Evolutionary conservation across 2,888 invertebrate genomes (phyloP).

Genomic region (Chrysolina americana): DNA sequence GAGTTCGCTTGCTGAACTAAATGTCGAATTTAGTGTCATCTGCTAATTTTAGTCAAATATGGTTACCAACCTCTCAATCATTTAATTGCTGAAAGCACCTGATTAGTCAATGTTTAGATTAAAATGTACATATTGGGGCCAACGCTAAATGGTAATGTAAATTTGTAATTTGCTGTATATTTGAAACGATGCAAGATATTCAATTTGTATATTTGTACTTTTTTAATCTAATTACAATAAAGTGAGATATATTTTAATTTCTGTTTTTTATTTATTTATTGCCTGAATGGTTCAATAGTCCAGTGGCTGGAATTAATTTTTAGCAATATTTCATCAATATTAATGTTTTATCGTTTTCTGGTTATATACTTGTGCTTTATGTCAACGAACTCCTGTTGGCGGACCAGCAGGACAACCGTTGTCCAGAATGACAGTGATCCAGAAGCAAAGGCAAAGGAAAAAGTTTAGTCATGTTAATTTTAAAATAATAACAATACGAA

Average conservation of each 20-base stretch:
- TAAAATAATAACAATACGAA: no score
- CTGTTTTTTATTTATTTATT: neutral
- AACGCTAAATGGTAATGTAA: conserved; percentile 52
- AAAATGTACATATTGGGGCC: conserved; percentile 58
- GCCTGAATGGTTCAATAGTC: no score
- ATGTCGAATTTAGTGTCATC: conserved; percentile 16
- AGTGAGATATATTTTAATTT: conserved; percentile 32
- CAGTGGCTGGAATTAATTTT: no score
- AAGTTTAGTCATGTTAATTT: no score
- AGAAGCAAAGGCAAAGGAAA: no score
- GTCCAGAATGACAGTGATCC: no score
- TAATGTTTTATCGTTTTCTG: no score
- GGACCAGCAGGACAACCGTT: no score
- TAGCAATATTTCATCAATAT: no score
- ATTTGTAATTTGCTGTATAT: conserved; percentile 55
- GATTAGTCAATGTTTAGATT: conserved; percentile 53
- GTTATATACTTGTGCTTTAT: no score
- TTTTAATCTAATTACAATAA: conserved; percentile 60
- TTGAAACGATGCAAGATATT: conserved; percentile 55
- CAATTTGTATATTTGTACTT: conserved; percentile 63
- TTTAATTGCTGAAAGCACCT: conserved; percentile 49
- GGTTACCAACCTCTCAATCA: conserved; percentile 60
- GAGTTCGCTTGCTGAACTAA: conserved; percentile 20
- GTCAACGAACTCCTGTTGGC: no score
- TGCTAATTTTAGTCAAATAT: conserved; percentile 60